Conservation (phyloP, 2,888 invertebrate genomes). For the Brachycybe producta region DNA sequence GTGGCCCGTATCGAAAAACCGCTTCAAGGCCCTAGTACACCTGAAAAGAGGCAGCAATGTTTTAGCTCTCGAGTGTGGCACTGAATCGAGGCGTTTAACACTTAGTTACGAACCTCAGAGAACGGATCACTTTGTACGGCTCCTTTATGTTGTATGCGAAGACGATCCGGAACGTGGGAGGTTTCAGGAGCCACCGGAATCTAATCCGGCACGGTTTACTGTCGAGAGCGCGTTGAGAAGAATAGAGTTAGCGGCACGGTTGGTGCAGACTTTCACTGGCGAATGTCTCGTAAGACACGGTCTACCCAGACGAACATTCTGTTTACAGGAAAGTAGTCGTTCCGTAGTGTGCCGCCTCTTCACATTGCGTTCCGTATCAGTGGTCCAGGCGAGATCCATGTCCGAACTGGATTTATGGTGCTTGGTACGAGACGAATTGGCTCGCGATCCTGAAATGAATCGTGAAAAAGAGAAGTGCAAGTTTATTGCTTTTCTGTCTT, state of each 20-base stretch:
- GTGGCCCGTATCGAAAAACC: constrained; percentile 2
- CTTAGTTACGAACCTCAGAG: neutral
- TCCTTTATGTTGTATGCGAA: constrained; percentile 5
- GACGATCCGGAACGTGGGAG: constrained; percentile 38
- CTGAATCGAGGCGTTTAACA: neutral
- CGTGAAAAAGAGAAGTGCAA: constrained; percentile 49
- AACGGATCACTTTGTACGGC: neutral
- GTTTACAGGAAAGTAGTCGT: constrained; percentile 46
- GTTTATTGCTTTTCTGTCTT: constrained; percentile 77
- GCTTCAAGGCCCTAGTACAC: constrained; percentile 9
- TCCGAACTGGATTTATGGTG: constrained; percentile 71
- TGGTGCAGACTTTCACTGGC: constrained; percentile 74
- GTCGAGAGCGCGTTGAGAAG: constrained; percentile 58
- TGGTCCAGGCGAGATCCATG: constrained; percentile 52
- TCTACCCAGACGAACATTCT: constrained; percentile 65
- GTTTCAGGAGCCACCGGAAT: constrained; percentile 53
- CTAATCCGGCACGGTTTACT: constrained; percentile 42
- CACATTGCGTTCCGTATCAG: constrained; percentile 53
- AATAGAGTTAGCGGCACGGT: constrained; percentile 59
- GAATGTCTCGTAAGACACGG: constrained; percentile 73
- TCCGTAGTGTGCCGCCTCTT: constrained; percentile 54
- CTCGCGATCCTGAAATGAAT: constrained; percentile 50
- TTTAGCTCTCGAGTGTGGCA: neutral
- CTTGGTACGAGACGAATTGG: constrained; percentile 67
- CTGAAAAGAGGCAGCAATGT: constrained; percentile 3